phyloP scores from a whole-genome alignment of 30 jellyfish, hydroid and myxozoan species.

The Aurelia sp. region DNA sequence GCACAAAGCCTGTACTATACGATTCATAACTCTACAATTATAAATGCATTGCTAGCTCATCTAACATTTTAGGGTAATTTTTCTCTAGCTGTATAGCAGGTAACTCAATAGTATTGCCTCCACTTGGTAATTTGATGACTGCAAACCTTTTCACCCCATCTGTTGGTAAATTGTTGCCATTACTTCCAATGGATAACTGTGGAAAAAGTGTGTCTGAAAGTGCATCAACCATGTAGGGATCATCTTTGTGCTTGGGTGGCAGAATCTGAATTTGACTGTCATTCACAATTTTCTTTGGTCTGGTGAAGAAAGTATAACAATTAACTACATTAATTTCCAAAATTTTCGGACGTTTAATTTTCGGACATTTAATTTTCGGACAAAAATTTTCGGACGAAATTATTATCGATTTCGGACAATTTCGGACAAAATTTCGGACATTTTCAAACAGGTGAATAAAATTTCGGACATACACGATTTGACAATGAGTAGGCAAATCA shows the following conservation, averaged over 20 bases:
- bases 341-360: too few relatives aligned
- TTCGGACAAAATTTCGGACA: too few relatives aligned
- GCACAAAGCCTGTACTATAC: too few relatives aligned
- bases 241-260: slow-evolving; percentile 73
- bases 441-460: too few relatives aligned
- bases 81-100: slow-evolving; percentile 80
- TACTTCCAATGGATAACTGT: slow-evolving; percentile 64
- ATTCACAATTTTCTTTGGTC: slow-evolving; percentile 77
- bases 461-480: too few relatives aligned
- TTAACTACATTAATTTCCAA: too few relatives aligned
- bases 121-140: slow-evolving; percentile 52
- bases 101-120: slow-evolving; percentile 70
- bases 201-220: slow-evolving; percentile 86
- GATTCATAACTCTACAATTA: background rate
- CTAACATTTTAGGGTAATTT: slow-evolving; percentile 79
- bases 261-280: slow-evolving; percentile 25
- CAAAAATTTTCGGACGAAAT: too few relatives aligned
- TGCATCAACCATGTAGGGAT: slow-evolving; percentile 92
- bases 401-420: too few relatives aligned
- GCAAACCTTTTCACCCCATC: slow-evolving; percentile 32
- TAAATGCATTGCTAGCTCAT: slow-evolving; percentile 83
- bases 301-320: slow-evolving; percentile 2
- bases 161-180: slow-evolving; percentile 15
- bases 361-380: too few relatives aligned
- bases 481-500: too few relatives aligned